These are phyloP conservation scores for Salticus scenicus DNA, from an alignment of 2,888 invertebrate species.

Conservation along the genomic window DNA sequence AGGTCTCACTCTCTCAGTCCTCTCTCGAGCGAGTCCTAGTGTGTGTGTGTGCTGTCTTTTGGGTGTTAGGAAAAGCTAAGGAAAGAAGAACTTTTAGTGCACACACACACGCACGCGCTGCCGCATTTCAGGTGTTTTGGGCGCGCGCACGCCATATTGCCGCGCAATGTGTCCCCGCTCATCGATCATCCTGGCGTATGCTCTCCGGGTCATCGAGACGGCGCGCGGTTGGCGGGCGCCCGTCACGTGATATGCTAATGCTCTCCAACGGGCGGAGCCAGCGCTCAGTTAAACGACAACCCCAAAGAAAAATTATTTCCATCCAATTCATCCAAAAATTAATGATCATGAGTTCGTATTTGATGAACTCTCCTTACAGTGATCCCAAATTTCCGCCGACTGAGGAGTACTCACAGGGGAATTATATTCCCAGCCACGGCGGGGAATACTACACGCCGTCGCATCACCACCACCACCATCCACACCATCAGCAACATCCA, in stretches of 20 bases:
- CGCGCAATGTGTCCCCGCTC: constrained; percentile 71
- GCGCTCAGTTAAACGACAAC: constrained; percentile 74
- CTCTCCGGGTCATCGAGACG: constrained; percentile 74
- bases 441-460: constrained; percentile 72
- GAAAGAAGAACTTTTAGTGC: constrained; percentile 29
- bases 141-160: constrained; percentile 64
- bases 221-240: constrained; percentile 78
- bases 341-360: constrained; percentile 91
- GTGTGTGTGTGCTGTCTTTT: constrained; percentile 37
- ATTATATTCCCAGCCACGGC: constrained; percentile 81
- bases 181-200: constrained; percentile 75
- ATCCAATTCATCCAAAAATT: constrained; percentile 78
- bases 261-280: constrained; percentile 79
- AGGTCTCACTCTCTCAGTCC: not conserved
- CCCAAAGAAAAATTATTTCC: constrained; percentile 76
- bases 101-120: constrained; percentile 28
- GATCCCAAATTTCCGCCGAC: constrained; percentile 83
- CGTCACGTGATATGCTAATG: constrained; percentile 83
- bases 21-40: not conserved
- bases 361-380: constrained; percentile 76
- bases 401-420: constrained; percentile 91
- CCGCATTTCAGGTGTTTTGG: constrained; percentile 62
- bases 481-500: constrained; percentile 60
- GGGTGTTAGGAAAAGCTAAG: constrained; percentile 41
- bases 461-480: constrained; percentile 54